Evolutionary conservation across 2,113 vertebrate species (phyloP), one percentile per base, ranked within the genome.

Genomic region (Maccullochella peelii): DNA sequence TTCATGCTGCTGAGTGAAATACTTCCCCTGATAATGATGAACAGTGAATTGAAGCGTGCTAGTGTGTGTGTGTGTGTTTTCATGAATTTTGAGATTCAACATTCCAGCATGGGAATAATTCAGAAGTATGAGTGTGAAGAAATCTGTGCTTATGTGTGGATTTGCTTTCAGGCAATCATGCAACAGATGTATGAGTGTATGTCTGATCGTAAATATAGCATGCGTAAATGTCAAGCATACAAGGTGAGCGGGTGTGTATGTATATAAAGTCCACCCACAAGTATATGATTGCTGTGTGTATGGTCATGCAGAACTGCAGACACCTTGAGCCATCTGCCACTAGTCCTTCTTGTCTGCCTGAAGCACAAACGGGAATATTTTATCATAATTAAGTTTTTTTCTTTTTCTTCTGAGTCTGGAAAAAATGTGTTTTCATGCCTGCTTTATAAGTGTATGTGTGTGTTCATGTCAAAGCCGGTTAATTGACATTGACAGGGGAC

Each of bases 281-380:
- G 30, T 36, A 62, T 72, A 30, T 67, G 23, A 68, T 40, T 38
- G 15, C 30, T 61, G 47, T n/a, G 66, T 63, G 72, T 61, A 47
- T 20, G 23, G 49, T 67, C 52, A 42, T 65, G 78, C 36, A 67
- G 65, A 80, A 77, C 16, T 15, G 25, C 8, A 5, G 77, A 83
- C 86, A 88, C 78, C 77, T 91, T 86, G 33, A 77, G 30, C 88
- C 83, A 90, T 69, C 83, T 90, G 86, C 68, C 77, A 40, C 47
- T 16, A 30, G 54, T 66, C 66, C 23, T 72, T 63, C 30, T 59
- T 86, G 71, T 65, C 23, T 55, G 55, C 21, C 27, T 69, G 63
- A 75, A 27, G 70, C 33, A 58, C 40, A 71, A 72, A 77, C n/a
- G 63, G 4, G 47, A 70, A 83, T 88, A 83, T 76, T 85, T 87